Evolutionary conservation across 2,113 vertebrate genomes (phyloP), one percentile per base, ranked within the genome.

Genomic region (Scalopus aquaticus): DNA sequence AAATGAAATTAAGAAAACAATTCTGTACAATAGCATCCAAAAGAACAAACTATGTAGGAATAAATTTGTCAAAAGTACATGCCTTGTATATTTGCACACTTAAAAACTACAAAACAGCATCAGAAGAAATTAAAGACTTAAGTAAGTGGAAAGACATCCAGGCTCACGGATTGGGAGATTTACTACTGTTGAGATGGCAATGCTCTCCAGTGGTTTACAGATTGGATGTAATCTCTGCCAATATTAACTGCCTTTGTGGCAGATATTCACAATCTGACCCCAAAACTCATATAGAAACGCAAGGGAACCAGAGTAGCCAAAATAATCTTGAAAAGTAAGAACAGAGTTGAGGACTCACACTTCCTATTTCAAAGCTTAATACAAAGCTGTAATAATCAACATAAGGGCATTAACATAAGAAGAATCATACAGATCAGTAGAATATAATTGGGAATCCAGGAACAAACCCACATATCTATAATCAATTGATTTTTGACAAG

Each of bases 31-130:
- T 37, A 87, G 54, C 13, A 73, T 46, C 11, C 39, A 74, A 87
- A 62, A 73, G 32, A 79, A 62, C 32, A 86, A 91, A 84, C 58
- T 79, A 54, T 13, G 20, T 44, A 64, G 32, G 44, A 65, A 86
- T 74, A 79, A 87, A 65, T 81, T 56, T 91, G 62, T 80, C n/a
- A 65, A 65, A 86, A 86, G 74, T 65, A 26, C 32, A 72, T 56
- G 54, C 19, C 54, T 56, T 22, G 54, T 56, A 79, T 39, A 83
- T n/a, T 35, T 44, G 10, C 26, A 56, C 24, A 46, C 46, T 28
- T 91, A 32, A 58, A 91, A 87, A 91, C 46, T 86, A 83, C 22
- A 93, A 86, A 88, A 84, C 30, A 82, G 26, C 17, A 51, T 60
- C 42, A 58, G 65, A 89, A 88, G 67, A 76, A 51, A 60, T 1